Base-by-base conservation (phyloP, 1,140 invertebrate species). In the Paramacrobiotus metropolitanus region DNA sequence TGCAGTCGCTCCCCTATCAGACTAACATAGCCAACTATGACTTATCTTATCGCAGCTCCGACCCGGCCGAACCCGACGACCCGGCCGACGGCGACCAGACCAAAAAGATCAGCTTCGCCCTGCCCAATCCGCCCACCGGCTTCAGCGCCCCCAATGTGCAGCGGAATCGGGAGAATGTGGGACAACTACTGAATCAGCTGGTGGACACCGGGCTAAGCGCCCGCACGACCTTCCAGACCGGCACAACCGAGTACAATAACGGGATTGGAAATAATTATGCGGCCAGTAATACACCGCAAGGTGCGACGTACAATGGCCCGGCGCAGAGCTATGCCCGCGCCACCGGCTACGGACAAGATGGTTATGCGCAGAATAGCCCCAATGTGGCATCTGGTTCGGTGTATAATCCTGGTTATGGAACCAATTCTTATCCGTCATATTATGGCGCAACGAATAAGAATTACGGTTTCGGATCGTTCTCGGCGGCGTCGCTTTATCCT, bases 1-100 rank as follows among this genome's bases (percentile, higher is more conserved):
- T n/a, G n/a, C n/a, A n/a, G n/a, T n/a, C n/a, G n/a, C n/a, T 40
- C 34, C n/a, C 34, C 48, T 55, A 24, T 55, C 48, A 55, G 48
- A 24, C 48, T 24, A 55, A 24, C 48, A 20, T 9, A 40, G 15
- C 15, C 15, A 55, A 55, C 24, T 28, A 20, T 55, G 15, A 15
- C 24, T 15, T 28, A 9, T 55, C 48, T 55, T 55, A 20, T 24
- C 48, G 48, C 48, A 55, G 48, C 28, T 15, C 48, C 24, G 48
- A 55, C 28, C 48, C 48, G 15, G 4, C 4, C 24, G 48, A 55
- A 24, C 48, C 48, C 15, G 48, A 55, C 15, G 48, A 55, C 15
- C 48, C 48, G 15, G 48, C 9, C 34, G n/a, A 9, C 9, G 34
- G 9, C 34, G 34, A 40, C 34, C 34, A n/a, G 34, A 40, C n/a